These are phyloP conservation scores for Doryteuthis pealeii DNA, from an alignment of 1,140 invertebrate species.

Conservation along the genomic window DNA sequence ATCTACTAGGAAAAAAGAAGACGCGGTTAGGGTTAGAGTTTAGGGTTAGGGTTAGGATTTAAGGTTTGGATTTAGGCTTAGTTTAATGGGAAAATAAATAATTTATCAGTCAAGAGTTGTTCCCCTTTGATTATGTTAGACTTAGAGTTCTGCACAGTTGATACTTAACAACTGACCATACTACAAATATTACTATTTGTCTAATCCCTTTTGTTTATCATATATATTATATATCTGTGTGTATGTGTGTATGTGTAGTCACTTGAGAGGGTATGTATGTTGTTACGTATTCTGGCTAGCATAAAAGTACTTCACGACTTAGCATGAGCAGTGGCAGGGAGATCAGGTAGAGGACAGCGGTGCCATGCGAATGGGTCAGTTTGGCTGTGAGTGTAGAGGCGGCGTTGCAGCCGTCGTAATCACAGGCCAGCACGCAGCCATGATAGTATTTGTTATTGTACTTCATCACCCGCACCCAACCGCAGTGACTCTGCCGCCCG, in stretches of 20 bases:
- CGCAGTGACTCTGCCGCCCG: constrained; percentile 52
- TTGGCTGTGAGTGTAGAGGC: constrained; percentile 19
- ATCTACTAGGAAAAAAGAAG: no score
- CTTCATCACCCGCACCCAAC: constrained; percentile 51
- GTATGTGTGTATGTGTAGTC: not conserved
- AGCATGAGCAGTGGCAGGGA: not conserved
- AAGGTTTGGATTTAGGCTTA: no score
- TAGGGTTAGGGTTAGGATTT: no score
- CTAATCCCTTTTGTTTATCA: no score
- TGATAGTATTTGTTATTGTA: constrained; percentile 43
- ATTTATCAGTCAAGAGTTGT: no score
- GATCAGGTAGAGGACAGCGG: not conserved
- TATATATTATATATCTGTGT: no score
- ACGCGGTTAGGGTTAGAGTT: no score
- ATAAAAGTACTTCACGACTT: not conserved
- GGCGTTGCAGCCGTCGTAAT: constrained; percentile 63
- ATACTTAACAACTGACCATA: no score
- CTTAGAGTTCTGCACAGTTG: no score
- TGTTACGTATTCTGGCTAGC: not conserved
- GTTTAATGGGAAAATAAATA: no score
- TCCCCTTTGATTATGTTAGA: no score
- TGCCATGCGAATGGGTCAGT: not conserved
- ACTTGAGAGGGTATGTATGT: not conserved
- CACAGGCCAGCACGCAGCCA: constrained; percentile 67
- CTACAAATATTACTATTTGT: no score